Conservation (phyloP, 2,113 vertebrate species). For the Pangasianodon gigas region DNA sequence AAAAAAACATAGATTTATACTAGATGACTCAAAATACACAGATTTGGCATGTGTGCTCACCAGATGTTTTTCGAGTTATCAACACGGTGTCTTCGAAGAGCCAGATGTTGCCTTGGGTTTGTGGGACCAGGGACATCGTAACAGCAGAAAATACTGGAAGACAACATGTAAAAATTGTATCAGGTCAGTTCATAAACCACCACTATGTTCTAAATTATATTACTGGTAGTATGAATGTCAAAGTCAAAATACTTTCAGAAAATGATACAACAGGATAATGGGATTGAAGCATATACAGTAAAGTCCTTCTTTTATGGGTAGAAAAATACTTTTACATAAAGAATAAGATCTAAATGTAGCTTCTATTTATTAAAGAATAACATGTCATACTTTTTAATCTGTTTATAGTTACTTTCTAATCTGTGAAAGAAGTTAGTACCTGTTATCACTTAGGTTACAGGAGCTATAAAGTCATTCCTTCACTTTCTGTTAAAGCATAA, state of each 20-base stretch:
- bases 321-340: not conserved
- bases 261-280: not conserved
- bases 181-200: not conserved
- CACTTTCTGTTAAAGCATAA: not conserved
- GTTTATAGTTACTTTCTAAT: not conserved
- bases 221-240: not conserved
- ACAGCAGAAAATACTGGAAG: slow-evolving; percentile 88
- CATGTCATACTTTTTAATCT: not conserved
- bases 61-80: slow-evolving; percentile 86
- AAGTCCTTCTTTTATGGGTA: not conserved
- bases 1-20: not conserved
- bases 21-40: not conserved
- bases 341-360: not conserved
- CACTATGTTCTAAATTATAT: not conserved
- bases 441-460: not conserved
- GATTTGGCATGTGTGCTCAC: slow-evolving; percentile 68
- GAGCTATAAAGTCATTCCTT: not conserved
- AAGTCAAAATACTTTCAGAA: not conserved
- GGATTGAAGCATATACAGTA: not conserved
- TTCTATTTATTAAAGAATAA: not conserved
- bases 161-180: not conserved
- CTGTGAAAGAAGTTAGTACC: not conserved
- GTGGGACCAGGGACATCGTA: slow-evolving; percentile 86
- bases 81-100: slow-evolving; percentile 90
- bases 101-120: slow-evolving; percentile 95